These are phyloP conservation scores for Calliphora vicina DNA, from an alignment of 1,140 invertebrate species.

Conservation along the genomic window DNA sequence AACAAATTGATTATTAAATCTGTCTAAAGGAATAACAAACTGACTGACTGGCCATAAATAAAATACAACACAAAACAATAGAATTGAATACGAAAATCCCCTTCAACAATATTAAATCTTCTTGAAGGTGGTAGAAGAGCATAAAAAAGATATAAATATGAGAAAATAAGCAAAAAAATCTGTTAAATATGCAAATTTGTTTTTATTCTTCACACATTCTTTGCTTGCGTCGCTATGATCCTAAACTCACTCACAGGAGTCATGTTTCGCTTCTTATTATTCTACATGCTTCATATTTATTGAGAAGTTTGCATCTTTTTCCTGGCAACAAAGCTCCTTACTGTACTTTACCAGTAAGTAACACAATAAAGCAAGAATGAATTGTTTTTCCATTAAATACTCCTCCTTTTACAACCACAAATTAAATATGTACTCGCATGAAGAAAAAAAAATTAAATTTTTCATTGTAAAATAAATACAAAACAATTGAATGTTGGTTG, in stretches of 20 bases:
- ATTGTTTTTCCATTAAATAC: too few relatives aligned
- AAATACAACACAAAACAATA: background rate
- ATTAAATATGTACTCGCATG: too few relatives aligned
- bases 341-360: too few relatives aligned
- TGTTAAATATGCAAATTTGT: background rate
- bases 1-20: background rate
- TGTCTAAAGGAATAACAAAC: background rate
- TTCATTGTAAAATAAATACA: too few relatives aligned
- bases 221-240: background rate
- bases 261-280: too few relatives aligned
- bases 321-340: too few relatives aligned
- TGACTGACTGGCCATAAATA: background rate
- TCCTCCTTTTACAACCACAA: too few relatives aligned
- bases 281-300: background rate
- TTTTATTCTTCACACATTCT: background rate
- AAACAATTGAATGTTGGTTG: too few relatives aligned
- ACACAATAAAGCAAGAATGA: too few relatives aligned
- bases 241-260: background rate
- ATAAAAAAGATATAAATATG: background rate
- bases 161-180: background rate
- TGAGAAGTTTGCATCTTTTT: too few relatives aligned
- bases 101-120: background rate
- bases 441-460: too few relatives aligned
- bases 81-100: background rate
- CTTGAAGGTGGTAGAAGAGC: background rate